These are phyloP conservation scores for Neotragus pygmaeus DNA, from an alignment of 2,113 vertebrate species.

Conservation along the genomic window DNA sequence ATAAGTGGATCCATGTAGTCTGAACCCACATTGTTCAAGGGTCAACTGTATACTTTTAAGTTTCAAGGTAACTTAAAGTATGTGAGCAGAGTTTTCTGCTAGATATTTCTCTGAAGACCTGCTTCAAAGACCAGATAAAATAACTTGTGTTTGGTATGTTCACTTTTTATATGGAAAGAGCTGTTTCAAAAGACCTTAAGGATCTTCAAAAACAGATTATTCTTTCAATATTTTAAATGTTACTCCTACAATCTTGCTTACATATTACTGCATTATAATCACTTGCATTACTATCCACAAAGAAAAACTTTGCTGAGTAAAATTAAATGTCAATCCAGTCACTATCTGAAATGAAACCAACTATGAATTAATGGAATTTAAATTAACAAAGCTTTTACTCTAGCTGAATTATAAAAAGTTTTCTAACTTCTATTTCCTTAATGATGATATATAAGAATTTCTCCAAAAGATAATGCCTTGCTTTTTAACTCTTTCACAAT, in stretches of 20 bases:
- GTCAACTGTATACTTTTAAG: not conserved
- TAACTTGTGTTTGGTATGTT: not conserved
- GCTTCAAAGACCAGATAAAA: not conserved
- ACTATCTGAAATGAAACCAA: not conserved
- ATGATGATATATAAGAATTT: not conserved
- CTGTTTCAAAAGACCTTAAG: not conserved
- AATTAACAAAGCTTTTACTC: not conserved
- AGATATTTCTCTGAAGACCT: not conserved
- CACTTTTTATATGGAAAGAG: not conserved
- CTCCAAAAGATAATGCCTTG: not conserved
- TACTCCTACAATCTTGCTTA: not conserved
- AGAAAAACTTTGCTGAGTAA: not conserved
- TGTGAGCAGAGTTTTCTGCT: not conserved
- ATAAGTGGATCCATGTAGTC: not conserved
- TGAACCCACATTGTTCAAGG: not conserved
- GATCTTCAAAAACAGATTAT: not conserved
- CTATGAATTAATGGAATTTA: not conserved
- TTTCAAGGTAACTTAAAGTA: not conserved
- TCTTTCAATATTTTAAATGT: constrained; percentile 8
- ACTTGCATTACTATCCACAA: not conserved
- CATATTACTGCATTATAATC: not conserved
- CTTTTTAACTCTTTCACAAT: not conserved
- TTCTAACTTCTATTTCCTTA: constrained; percentile 27
- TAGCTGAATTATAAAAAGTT: not conserved
- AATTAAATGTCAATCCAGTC: not conserved